Base-by-base conservation (phyloP, 1,140 invertebrate species). In the Drosophila simulans region DNA sequence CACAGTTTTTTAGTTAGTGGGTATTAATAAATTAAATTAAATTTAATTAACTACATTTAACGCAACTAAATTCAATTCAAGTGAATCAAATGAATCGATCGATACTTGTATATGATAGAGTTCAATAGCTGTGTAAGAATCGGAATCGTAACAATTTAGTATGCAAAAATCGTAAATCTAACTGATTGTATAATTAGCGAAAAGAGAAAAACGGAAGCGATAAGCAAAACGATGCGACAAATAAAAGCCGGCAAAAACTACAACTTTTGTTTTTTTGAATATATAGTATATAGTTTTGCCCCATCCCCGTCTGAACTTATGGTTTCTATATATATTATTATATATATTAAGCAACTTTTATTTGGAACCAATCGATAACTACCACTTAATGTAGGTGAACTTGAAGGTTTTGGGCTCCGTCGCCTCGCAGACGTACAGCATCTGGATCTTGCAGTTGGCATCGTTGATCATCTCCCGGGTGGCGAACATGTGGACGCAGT, bases 401-500 rank as follows among this genome's bases (percentile, higher is more conserved):
- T 86, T 86, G 11, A 86, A 86, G 7, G 82, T 86, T 42, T 86
- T 86, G n/a, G 82, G 82, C 52, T 86, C 82, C 49, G 69, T 82
- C 12, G 83, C 83, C 51, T 86, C 82, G 52, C 82, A 86, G 12
- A 86, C 75, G 4, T 83, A 86, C 1, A 78, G 79, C 82, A 86
- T 86, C 5, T 82, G 74, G n/a, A 86, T 86, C 40, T 83, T 88
- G 43, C 82, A 86, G 58, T 86, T 88, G 82, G 82, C 82, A 68
- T 86, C 82, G 51, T 86, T 86, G 65, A 86, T 82, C 46, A 86
- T 57, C 17, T 86, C 82, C 7, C 82, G 74, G 8, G 83, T 78
- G 39, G 74, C 74, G 43, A 86, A 86, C 82, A 91, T 77, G 13
- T 91, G 89, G 1, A 91, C 81, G 12, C 89, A 91, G 34, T 91